Evolutionary conservation across 2,113 vertebrate genomes (phyloP).

Genomic region (Ancistrus triradiatus): DNA sequence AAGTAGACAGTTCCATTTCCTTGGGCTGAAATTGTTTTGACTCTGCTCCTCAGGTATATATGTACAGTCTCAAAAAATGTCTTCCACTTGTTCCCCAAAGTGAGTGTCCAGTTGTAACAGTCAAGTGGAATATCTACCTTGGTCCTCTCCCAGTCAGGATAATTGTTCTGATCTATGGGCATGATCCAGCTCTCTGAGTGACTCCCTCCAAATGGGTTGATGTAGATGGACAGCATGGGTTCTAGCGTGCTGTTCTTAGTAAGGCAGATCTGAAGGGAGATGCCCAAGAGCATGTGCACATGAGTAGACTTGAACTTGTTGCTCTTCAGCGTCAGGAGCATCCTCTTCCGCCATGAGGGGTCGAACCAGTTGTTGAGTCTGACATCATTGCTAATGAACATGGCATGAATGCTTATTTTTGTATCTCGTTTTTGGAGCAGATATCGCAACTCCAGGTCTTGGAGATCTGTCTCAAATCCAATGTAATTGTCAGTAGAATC

Average conservation of each 20-base stretch:
- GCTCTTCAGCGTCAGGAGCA: constrained; percentile 77
- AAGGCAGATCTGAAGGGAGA: constrained; percentile 78
- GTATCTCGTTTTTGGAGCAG: constrained; percentile 70
- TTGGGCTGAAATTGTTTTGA: constrained; percentile 56
- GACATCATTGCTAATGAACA: constrained; percentile 80
- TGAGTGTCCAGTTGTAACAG: constrained; percentile 79
- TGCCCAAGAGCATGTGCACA: constrained; percentile 77
- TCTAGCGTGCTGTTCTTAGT: constrained; percentile 78
- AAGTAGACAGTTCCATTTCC: constrained; percentile 68
- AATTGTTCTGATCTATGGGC: constrained; percentile 73
- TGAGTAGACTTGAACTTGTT: constrained; percentile 78
- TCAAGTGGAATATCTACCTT: constrained; percentile 73
- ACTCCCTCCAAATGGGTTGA: constrained; percentile 77
- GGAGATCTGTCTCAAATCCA: constrained; percentile 75
- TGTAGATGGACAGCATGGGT: constrained; percentile 73
- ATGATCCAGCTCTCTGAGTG: constrained; percentile 80
- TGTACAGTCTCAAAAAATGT: constrained; percentile 81
- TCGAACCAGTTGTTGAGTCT: constrained; percentile 78
- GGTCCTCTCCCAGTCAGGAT: constrained; percentile 79
- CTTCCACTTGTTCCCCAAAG: constrained; percentile 78
- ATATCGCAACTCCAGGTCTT: constrained; percentile 72
- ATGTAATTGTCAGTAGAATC: constrained; percentile 79
- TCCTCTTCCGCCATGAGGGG: constrained; percentile 75
- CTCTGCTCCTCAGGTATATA: constrained; percentile 73
- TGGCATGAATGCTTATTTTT: constrained; percentile 70